Percentiles rank a stretch among this genome's conserved stretches.
phyloP scores from a whole-genome alignment of 2,888 invertebrate genomes.

The Cartodere bifasciata region DNA sequence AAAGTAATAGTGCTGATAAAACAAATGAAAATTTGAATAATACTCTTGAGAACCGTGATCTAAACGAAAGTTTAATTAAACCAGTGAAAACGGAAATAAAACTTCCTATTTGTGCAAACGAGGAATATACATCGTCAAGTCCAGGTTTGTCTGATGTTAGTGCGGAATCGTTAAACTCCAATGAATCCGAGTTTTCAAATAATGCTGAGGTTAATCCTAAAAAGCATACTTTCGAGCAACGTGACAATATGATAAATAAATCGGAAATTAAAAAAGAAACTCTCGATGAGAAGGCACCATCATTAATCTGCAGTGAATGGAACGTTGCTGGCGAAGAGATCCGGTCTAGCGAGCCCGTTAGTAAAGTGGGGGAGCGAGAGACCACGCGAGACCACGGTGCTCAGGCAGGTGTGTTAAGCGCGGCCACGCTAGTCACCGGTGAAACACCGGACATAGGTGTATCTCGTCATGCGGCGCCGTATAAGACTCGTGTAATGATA shows the following conservation, averaged over 20 bases:
- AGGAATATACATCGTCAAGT: conserved; percentile 24
- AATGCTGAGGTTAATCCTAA: no score
- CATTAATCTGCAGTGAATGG: conserved; percentile 21
- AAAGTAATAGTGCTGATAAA: conserved; percentile 10
- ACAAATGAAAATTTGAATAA: conserved; percentile 2
- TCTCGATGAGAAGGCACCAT: conserved; percentile 6
- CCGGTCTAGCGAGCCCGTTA: conserved; percentile 30
- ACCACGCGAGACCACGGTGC: conserved; percentile 24
- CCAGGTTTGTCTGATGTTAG: conserved; percentile 30
- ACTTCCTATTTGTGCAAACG: no score
- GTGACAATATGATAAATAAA: no score
- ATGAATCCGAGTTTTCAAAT: no score
- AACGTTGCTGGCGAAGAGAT: conserved; percentile 24
- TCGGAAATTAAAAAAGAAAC: conserved; percentile 7
- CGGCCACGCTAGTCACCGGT: conserved; percentile 30
- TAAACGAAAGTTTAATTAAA: no score
- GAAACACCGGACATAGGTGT: conserved; percentile 21
- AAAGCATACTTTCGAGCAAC: no score
- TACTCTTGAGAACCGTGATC: background rate
- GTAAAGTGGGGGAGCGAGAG: conserved; percentile 26
- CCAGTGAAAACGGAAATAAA: no score
- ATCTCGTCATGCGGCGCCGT: conserved; percentile 46
- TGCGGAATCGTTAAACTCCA: conserved; percentile 30
- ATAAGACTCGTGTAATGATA: conserved; percentile 83
- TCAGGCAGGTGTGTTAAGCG: conserved; percentile 41